These are phyloP conservation scores for Montipora cactus DNA, from an alignment of 64 coral and sea anemone species.

Conservation along the genomic window DNA sequence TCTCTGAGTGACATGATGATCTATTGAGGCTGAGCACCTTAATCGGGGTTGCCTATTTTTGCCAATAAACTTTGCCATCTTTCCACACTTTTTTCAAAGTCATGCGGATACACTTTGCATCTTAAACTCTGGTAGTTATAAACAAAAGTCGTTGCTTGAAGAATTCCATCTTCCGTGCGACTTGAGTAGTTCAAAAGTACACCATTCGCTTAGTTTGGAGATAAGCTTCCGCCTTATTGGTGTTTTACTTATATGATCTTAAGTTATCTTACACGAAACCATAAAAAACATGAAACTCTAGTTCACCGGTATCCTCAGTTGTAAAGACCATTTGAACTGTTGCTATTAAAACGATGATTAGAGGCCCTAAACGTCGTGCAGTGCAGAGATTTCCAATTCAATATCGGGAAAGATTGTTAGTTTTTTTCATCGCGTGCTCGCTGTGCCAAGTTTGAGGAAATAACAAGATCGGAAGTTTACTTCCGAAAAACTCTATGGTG, in stretches of 20 bases:
- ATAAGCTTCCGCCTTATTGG: conserved; percentile 26
- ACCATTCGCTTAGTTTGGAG: neutral
- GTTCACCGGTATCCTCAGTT: neutral
- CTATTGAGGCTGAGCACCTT: no score
- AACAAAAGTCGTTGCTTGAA: neutral
- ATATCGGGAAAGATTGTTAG: neutral
- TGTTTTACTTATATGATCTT: neutral
- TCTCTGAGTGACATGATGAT: no score
- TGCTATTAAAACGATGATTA: neutral
- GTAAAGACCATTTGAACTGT: neutral
- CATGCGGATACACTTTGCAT: neutral
- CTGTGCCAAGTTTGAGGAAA: neutral
- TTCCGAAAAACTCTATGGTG: neutral
- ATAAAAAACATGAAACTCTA: neutral
- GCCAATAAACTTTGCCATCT: no score
- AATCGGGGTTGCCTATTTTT: neutral
- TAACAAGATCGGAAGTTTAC: conserved; percentile 19
- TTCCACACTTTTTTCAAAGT: no score
- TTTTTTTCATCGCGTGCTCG: conserved; percentile 16
- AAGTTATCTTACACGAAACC: conserved; percentile 16
- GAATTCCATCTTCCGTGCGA: neutral
- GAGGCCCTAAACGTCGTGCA: neutral
- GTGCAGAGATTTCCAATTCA: neutral
- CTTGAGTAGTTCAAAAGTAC: neutral
- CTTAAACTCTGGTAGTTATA: neutral